Percentiles rank a stretch among this genome's conserved stretches.
phyloP scores from a whole-genome alignment of 2,113 vertebrate genomes.

The Gracilinanus agilis region DNA sequence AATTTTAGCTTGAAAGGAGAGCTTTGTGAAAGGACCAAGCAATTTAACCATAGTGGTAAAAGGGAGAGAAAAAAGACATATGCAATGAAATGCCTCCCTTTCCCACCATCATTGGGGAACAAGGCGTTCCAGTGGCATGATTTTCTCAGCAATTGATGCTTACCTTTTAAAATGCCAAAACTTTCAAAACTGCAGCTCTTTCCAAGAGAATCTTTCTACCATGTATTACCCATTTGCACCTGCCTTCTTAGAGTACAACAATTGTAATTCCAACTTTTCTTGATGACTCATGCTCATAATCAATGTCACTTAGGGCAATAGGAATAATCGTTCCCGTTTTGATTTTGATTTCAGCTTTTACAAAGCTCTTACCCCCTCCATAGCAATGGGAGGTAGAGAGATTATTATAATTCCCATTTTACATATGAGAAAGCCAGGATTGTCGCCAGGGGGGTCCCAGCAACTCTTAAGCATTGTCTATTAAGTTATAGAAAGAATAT shows the following conservation, averaged over 20 bases:
- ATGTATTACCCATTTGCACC: neutral
- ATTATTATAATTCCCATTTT: neutral
- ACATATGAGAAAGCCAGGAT: neutral
- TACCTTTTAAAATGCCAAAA: neutral
- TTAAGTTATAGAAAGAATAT: neutral
- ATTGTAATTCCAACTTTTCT: neutral
- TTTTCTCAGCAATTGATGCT: slow-evolving; percentile 30
- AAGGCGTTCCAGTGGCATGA: slow-evolving; percentile 20
- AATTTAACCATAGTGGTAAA: slow-evolving; percentile 42
- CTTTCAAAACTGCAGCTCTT: neutral
- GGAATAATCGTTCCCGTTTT: neutral
- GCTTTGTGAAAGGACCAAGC: slow-evolving; percentile 40
- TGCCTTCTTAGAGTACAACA: neutral
- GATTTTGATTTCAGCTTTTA: neutral
- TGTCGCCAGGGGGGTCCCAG: neutral
- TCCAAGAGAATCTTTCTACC: neutral
- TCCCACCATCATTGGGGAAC: neutral
- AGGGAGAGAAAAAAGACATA: neutral
- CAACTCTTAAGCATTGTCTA: neutral
- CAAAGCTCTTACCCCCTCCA: neutral
- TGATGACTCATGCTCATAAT: neutral
- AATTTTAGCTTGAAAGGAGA: slow-evolving; percentile 56
- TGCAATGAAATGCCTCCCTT: neutral
- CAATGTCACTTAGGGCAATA: neutral
- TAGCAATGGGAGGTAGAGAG: neutral